Evolutionary conservation across 2,888 invertebrate species (phyloP), one percentile per base, ranked within the genome.

Genomic region (Xanthia icteritia): DNA sequence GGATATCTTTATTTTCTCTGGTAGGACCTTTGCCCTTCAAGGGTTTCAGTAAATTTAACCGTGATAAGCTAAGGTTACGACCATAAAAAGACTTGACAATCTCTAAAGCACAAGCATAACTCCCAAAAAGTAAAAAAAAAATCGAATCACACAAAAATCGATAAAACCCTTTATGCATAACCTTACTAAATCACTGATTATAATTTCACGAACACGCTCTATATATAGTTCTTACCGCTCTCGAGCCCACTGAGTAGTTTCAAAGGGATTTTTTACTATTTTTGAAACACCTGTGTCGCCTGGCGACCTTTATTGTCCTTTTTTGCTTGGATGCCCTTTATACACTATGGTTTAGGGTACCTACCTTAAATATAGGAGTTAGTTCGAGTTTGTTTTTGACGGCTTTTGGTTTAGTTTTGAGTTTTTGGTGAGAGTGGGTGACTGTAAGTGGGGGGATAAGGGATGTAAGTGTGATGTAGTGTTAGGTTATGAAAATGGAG

Each of bases 191-290:
- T 75, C 45, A 67, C 36, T 67, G 70, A 85, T 77, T 73, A 81
- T 83, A 83, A 82, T 79, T 58, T 31, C 9, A 9, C 42, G 39
- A 76, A 36, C 72, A 15, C 45, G 15, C 72, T 74, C 83, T 86
- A 85, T 71, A 85, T 67, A 82, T 82, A 81, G 75, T 83, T 80
- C 17, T 27, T 3, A 31, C 20, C 70, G 83, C 56, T 31, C 66
- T 79, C 76, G 27, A 39, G 65, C 77, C 91, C 93, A 93, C 79
- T 93, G 93, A 92, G 92, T 95, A 95, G 95, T 95, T 95, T 92
- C 92, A 93, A 93, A 94, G 92, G 91, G 86, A 58, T 85, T 89
- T 91, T 89, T 89, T 92, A 91, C 93, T 94, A 94, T 95, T 94
- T 94, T 93, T 92, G 91, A 92, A 92, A 91, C 92, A 93, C 93